phyloP scores from a whole-genome alignment of 2,113 vertebrate species.

The Sylvietta virens region DNA sequence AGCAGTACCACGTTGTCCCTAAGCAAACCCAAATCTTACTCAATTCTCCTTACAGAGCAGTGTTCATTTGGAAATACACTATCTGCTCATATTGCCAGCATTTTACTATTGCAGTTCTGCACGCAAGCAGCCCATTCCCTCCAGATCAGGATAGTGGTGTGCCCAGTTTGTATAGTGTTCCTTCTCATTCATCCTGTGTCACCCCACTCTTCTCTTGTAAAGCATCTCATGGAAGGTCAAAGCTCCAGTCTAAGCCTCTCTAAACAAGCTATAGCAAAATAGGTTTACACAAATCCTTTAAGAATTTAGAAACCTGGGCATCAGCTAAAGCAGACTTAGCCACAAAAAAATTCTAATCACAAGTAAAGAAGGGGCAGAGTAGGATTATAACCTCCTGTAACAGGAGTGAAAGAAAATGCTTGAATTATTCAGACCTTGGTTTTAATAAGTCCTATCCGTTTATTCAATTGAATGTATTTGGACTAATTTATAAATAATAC shows the following conservation, averaged over 20 bases:
- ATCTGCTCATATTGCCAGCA: not conserved
- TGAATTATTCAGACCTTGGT: not conserved
- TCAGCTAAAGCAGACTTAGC: constrained; percentile 25
- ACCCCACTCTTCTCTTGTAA: not conserved
- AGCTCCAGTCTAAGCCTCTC: constrained; percentile 31
- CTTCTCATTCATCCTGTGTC: not conserved
- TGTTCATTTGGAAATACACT: not conserved
- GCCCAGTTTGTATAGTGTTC: not conserved
- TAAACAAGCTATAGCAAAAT: constrained; percentile 35
- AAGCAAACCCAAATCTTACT: not conserved
- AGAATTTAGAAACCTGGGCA: constrained; percentile 34
- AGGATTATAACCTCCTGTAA: not conserved
- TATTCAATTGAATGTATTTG: not conserved
- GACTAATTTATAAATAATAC: not conserved
- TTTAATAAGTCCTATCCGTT: not conserved
- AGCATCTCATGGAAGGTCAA: constrained; percentile 6
- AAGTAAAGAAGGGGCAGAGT: not conserved
- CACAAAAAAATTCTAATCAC: constrained; percentile 11
- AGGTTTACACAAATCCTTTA: constrained; percentile 53
- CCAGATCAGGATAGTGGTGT: not conserved
- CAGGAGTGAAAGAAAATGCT: not conserved
- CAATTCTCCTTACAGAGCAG: not conserved
- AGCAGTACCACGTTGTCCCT: not conserved
- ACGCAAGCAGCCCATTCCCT: not conserved
- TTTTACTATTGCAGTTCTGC: not conserved